These are phyloP conservation scores for Chaetogeoica ovagalla DNA, from an alignment of 2,888 invertebrate genomes.

Conservation along the genomic window DNA sequence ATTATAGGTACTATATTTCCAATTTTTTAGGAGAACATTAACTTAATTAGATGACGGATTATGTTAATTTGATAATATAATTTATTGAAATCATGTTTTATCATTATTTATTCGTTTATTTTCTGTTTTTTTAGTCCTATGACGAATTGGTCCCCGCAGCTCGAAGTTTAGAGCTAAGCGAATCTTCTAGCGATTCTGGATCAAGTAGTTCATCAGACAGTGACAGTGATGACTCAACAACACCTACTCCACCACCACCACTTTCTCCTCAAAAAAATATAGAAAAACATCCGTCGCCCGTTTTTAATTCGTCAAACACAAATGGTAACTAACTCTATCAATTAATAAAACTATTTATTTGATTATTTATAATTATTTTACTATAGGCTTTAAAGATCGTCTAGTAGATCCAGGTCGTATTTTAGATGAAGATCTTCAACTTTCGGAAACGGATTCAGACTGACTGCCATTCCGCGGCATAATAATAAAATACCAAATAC, in stretches of 20 bases:
- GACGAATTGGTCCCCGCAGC: conserved; percentile 49
- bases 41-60: too few species aligned
- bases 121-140: conserved; percentile 34
- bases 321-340: conserved; percentile 27
- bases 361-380: not conserved
- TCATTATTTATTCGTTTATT: not conserved
- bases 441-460: conserved; percentile 84
- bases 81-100: too few species aligned
- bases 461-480: conserved; percentile 57
- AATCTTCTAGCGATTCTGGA: conserved; percentile 60
- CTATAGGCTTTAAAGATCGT: conserved; percentile 13
- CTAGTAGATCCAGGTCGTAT: conserved; percentile 66
- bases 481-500: conserved; percentile 45
- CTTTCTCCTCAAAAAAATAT: conserved; percentile 33
- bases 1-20: too few species aligned
- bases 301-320: conserved; percentile 42
- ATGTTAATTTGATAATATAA: too few species aligned
- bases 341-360: not conserved
- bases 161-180: conserved; percentile 56
- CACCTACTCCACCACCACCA: conserved; percentile 41
- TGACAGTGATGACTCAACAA: conserved; percentile 60
- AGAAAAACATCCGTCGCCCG: conserved; percentile 34
- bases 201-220: conserved; percentile 61
- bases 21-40: too few species aligned
- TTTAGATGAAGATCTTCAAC: conserved; percentile 80